These are phyloP conservation scores for Dallia pectoralis DNA, from an alignment of 2,797 vertebrate genomes.

Conservation along the genomic window DNA sequence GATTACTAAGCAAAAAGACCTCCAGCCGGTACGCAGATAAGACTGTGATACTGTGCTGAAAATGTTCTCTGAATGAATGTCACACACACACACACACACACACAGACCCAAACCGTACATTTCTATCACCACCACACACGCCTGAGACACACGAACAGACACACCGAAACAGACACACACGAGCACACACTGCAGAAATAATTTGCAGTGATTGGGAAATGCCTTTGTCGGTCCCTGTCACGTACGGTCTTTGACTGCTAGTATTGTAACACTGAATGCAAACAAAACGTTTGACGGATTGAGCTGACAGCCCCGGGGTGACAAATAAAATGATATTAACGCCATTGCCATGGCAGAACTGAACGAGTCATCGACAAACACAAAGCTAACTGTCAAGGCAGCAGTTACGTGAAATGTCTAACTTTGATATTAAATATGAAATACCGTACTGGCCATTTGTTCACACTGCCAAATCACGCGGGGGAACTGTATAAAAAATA, in stretches of 20 bases:
- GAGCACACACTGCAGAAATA: slow-evolving; percentile 12
- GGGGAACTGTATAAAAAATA: no score
- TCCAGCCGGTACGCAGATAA: neutral
- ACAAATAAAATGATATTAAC: neutral
- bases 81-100: slow-evolving; percentile 21
- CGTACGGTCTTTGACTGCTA: neutral
- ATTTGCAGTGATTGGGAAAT: neutral
- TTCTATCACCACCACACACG: neutral
- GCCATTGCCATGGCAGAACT: neutral
- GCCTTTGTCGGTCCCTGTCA: neutral
- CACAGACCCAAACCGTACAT: slow-evolving; percentile 21
- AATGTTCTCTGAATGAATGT: slow-evolving; percentile 40
- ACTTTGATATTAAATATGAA: no score
- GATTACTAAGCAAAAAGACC: neutral
- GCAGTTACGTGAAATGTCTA: no score
- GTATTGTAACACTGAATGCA: neutral
- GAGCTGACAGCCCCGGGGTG: neutral
- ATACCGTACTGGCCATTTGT: no score
- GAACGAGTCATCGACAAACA: neutral
- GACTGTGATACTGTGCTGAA: slow-evolving; percentile 21
- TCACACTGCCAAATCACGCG: no score
- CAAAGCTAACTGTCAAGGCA: neutral
- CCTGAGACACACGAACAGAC: slow-evolving; percentile 13
- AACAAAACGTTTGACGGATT: neutral
- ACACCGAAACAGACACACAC: slow-evolving; percentile 9